Percentiles rank a stretch among this genome's conserved stretches.
Evolutionary conservation across 2,113 vertebrate genomes (phyloP).

Genomic region (Bos taurus): ARS-UCD2.0 NC_037344.1:50269001-50269500

Average conservation of each 20-base stretch:
- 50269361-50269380: accelerated
- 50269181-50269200: not conserved
- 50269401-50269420: too few relatives aligned
- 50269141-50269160: not conserved
- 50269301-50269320: not conserved
- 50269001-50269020: accelerated
- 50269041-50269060: not conserved
- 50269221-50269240: not conserved
- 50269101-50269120: not conserved
- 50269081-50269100: not conserved
- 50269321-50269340: not conserved
- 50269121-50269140: not conserved
- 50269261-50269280: not conserved
- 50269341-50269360: not conserved
- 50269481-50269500: not conserved
- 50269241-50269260: not conserved
- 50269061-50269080: not conserved
- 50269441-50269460: not conserved
- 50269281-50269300: not conserved
- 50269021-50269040: not conserved
- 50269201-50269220: not conserved
- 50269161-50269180: not conserved
- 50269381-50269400: not conserved
- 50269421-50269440: not conserved
- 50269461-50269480: not conserved